These are phyloP conservation scores for Lepidurus arcticus DNA, from an alignment of 1,140 invertebrate species.

Conservation along the genomic window DNA sequence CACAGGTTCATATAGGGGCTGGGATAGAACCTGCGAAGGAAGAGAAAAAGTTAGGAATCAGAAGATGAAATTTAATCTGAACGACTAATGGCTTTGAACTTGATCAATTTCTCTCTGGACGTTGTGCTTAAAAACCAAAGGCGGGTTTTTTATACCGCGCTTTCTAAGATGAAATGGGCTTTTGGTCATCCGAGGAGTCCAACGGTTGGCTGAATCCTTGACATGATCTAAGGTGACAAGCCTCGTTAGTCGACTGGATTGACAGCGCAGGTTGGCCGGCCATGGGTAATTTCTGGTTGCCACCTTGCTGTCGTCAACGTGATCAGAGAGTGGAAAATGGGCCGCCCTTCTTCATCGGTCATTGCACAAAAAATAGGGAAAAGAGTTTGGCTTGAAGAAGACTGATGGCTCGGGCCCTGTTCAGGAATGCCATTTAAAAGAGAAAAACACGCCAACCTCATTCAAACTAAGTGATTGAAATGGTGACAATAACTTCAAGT, in stretches of 20 bases:
- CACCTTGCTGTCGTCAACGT: conserved; percentile 32
- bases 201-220: conserved; percentile 26
- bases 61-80: neutral
- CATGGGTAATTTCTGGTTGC: conserved; percentile 31
- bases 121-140: neutral
- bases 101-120: neutral
- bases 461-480: conserved; percentile 22
- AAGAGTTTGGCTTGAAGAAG: neutral
- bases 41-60: neutral
- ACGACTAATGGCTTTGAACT: neutral
- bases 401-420: neutral
- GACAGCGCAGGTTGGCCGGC: conserved; percentile 26
- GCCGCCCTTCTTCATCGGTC: conserved; percentile 9
- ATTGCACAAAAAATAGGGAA: neutral
- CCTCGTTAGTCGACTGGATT: conserved; percentile 31
- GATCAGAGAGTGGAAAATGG: conserved; percentile 29
- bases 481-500: conserved; percentile 12
- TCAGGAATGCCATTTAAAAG: conserved; percentile 6
- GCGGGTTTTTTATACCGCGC: neutral
- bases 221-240: conserved; percentile 30
- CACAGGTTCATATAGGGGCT: neutral
- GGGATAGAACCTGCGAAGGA: neutral
- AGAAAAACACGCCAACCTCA: conserved; percentile 9
- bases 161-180: neutral
- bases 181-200: conserved; percentile 1